These are phyloP conservation scores for Enteromius fasciolatus DNA, from an alignment of 2,797 vertebrate genomes.

Conservation along the genomic window DNA sequence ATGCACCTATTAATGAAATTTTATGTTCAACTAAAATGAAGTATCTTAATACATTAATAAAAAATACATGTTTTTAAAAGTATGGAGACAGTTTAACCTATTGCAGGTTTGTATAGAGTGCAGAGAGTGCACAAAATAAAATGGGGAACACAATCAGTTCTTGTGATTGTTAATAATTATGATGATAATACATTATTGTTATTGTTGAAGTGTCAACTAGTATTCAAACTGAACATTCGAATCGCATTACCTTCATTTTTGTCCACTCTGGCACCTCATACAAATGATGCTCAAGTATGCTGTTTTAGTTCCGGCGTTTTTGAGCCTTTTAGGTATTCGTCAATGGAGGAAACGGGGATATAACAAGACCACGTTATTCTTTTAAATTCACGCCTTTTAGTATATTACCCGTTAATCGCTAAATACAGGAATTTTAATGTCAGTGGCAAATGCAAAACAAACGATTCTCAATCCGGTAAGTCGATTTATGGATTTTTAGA, in stretches of 20 bases:
- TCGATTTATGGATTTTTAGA: slow-evolving; percentile 14
- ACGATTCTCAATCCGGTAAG: slow-evolving; percentile 78
- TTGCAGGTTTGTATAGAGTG: no score
- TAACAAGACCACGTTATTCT: slow-evolving; percentile 13
- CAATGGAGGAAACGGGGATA: neutral
- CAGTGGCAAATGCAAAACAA: slow-evolving; percentile 80
- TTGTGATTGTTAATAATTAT: no score
- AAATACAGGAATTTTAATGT: slow-evolving; percentile 65
- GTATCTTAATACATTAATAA: no score
- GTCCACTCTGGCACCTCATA: neutral
- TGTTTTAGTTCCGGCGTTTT: neutral
- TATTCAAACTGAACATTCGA: neutral
- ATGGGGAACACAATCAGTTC: no score
- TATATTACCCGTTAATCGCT: neutral
- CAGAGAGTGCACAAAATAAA: no score
- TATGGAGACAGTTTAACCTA: no score
- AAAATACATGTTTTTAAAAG: no score
- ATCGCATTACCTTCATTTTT: neutral
- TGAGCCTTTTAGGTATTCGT: neutral
- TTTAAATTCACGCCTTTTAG: neutral
- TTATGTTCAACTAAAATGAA: no score
- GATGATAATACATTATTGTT: neutral
- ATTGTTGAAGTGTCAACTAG: neutral
- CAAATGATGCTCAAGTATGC: neutral
- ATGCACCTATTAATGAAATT: no score